Evolutionary conservation across 2,797 vertebrate species (phyloP).

Genomic region (Ataeniobius toweri): DNA sequence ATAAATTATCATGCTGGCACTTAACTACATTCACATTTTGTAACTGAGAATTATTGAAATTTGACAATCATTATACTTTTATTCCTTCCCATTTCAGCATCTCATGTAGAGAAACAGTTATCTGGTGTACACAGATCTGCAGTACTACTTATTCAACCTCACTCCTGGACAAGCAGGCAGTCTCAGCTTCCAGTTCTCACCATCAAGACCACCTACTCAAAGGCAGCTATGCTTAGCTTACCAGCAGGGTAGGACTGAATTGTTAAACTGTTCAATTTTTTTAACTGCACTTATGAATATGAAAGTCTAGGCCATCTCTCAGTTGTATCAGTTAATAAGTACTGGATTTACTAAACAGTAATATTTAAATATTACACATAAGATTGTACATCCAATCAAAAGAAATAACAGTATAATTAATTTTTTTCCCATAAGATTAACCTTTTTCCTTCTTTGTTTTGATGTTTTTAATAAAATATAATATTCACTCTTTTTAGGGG

Average conservation of each 20-base stretch:
- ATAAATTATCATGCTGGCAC: not conserved
- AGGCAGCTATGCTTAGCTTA: conserved; percentile 81
- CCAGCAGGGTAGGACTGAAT: conserved; percentile 82
- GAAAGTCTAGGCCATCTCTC: conserved; percentile 1
- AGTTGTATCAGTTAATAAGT: not conserved
- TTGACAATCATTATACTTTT: conserved; percentile 8
- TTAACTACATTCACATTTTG: not conserved
- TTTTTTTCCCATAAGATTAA: not conserved
- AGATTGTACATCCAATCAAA: not conserved
- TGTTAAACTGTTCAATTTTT: not conserved
- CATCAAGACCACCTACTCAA: conserved; percentile 82
- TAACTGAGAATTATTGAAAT: not conserved
- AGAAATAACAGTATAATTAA: not conserved
- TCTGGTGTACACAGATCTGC: conserved; percentile 60
- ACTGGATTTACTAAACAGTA: not conserved
- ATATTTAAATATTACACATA: not conserved
- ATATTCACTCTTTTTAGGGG: conserved; percentile 29
- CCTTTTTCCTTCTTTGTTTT: not conserved
- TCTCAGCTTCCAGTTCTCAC: conserved; percentile 75
- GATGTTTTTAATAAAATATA: not conserved
- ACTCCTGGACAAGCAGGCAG: conserved; percentile 81
- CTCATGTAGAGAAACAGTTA: conserved; percentile 53
- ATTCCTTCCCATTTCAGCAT: conserved; percentile 1
- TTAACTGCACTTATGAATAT: conserved; percentile 7
- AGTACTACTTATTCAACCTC: conserved; percentile 70